Evolutionary conservation across 1,140 invertebrate species (phyloP).

Genomic region (Oryzaephilus surinamensis): DNA sequence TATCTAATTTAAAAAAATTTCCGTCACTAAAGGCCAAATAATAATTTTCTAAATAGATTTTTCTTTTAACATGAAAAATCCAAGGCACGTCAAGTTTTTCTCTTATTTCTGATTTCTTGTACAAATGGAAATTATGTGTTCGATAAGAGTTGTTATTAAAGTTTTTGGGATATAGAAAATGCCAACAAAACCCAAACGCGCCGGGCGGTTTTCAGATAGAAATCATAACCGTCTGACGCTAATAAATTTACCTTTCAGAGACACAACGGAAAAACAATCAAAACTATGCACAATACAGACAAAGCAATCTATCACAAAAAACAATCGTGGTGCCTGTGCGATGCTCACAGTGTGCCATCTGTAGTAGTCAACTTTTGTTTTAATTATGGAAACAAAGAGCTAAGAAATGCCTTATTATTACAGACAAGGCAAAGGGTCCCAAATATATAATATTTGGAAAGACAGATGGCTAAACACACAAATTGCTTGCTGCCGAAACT

Average conservation of each 20-base stretch:
- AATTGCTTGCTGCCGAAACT: neutral
- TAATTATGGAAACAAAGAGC: conserved; percentile 35
- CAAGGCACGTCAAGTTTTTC: too few relatives aligned
- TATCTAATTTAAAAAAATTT: too few relatives aligned
- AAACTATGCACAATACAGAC: conserved; percentile 35
- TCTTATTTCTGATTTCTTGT: too few relatives aligned
- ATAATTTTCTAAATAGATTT: too few relatives aligned
- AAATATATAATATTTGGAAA: too few relatives aligned
- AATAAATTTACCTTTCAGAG: conserved; percentile 35
- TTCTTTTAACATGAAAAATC: too few relatives aligned
- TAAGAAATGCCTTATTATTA: conserved; percentile 24
- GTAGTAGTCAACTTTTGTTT: conserved; percentile 36
- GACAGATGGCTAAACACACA: conserved; percentile 24
- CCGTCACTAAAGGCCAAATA: too few relatives aligned
- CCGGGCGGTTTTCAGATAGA: conserved; percentile 25
- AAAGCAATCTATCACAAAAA: conserved; percentile 37
- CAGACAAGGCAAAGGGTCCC: too few relatives aligned
- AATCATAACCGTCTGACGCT: conserved; percentile 30
- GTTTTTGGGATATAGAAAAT: too few relatives aligned
- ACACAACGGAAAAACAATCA: conserved; percentile 33
- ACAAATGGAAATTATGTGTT: too few relatives aligned
- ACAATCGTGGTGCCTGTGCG: conserved; percentile 26
- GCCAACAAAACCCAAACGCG: too few relatives aligned
- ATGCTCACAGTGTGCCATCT: conserved; percentile 26
- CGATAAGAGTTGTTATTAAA: too few relatives aligned